Percentiles rank a stretch among this genome's conserved stretches.
Conservation (phyloP, 2,113 vertebrate species). For the Drymodes brunneopygia region DNA sequence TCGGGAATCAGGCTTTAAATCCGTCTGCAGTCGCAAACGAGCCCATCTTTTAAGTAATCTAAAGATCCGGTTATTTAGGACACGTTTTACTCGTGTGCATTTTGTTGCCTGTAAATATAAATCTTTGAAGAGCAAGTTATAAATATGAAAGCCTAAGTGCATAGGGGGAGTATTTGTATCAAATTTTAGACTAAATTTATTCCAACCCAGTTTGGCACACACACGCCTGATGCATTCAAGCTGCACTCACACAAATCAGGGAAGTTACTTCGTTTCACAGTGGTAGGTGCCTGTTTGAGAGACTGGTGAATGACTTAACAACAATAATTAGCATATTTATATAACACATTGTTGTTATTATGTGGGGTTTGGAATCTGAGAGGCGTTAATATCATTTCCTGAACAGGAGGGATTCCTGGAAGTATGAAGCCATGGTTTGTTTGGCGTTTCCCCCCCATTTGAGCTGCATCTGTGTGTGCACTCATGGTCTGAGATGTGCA, state of each 20-base stretch:
- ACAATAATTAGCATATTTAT: slow-evolving; percentile 29
- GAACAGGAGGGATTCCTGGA: not conserved
- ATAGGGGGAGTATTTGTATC: not conserved
- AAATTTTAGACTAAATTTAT: not conserved
- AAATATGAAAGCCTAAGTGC: not conserved
- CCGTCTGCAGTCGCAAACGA: not conserved
- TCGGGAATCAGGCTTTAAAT: accelerated
- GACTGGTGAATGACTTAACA: not conserved
- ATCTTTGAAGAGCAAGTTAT: not conserved
- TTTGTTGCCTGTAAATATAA: not conserved
- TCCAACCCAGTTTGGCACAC: not conserved
- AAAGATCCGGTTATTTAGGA: not conserved
- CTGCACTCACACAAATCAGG: not conserved
- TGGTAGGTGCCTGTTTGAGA: not conserved
- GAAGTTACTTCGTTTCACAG: not conserved
- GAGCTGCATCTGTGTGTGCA: not conserved
- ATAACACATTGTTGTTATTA: not conserved
- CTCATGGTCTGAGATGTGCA: not conserved
- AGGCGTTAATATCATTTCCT: not conserved
- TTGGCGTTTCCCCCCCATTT: not conserved
- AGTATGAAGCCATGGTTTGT: not conserved
- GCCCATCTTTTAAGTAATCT: not conserved
- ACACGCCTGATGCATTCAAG: not conserved
- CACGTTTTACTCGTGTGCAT: not conserved
- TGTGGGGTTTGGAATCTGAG: not conserved